A percentile compares a stretch with the other conserved stretches of the same genome.
Conservation (phyloP, 2,113 vertebrate genomes). For the Oxyura jamaicensis region DNA sequence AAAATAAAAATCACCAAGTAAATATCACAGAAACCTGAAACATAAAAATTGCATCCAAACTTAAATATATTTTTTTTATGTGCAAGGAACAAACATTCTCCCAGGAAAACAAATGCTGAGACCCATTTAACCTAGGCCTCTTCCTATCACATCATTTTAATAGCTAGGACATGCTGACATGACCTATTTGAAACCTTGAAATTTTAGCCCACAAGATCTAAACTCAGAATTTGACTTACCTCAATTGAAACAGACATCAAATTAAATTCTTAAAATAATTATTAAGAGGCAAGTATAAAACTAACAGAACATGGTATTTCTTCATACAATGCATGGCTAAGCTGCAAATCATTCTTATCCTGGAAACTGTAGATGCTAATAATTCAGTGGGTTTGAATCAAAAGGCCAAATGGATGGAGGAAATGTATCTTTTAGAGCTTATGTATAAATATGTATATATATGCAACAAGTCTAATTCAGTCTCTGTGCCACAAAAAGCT, state of each 20-base stretch:
- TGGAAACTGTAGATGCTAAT: not conserved
- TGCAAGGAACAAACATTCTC: not conserved
- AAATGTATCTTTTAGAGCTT: not conserved
- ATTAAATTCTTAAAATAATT: slow-evolving; percentile 10
- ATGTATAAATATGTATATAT: no score
- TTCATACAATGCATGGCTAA: not conserved
- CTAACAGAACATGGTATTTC: not conserved
- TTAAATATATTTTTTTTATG: not conserved
- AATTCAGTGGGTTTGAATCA: not conserved
- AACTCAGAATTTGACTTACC: not conserved
- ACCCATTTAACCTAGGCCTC: not conserved
- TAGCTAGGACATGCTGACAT: not conserved
- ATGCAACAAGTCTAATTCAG: not conserved
- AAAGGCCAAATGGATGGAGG: not conserved
- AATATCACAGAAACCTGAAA: not conserved
- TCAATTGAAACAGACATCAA: not conserved
- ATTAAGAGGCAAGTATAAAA: not conserved
- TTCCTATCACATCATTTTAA: not conserved
- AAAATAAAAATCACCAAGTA: not conserved
- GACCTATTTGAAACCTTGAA: not conserved
- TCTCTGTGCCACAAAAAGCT: not conserved
- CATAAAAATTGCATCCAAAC: not conserved
- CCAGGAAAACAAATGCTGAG: not conserved
- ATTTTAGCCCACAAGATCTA: not conserved
- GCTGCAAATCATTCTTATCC: not conserved